phyloP scores from a whole-genome alignment of 1,140 invertebrate genomes.

The Camponotus floridanus region DNA sequence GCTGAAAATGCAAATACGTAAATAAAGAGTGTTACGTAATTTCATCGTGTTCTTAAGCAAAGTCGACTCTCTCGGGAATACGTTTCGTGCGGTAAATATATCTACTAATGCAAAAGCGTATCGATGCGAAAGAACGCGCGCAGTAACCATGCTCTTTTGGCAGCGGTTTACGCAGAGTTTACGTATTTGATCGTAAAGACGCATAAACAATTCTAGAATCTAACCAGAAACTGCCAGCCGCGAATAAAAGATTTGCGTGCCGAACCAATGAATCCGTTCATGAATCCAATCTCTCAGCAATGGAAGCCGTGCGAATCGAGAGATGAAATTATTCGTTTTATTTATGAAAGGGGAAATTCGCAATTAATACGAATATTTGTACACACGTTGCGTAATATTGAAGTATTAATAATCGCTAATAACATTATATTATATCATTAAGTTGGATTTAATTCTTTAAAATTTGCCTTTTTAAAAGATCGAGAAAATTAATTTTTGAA shows the following conservation, averaged over 20 bases:
- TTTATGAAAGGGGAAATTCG: neutral
- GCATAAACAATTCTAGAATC: slow-evolving; percentile 68
- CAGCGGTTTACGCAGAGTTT: slow-evolving; percentile 47
- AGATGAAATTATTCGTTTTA: slow-evolving; percentile 19
- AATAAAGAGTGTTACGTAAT: slow-evolving; percentile 60
- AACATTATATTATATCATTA: neutral
- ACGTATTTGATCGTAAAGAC: slow-evolving; percentile 67
- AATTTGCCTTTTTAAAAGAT: neutral
- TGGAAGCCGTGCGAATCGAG: slow-evolving; percentile 9
- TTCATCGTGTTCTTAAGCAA: slow-evolving; percentile 26
- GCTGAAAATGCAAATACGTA: slow-evolving; percentile 46
- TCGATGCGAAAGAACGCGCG: neutral
- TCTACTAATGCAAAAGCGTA: slow-evolving; percentile 36
- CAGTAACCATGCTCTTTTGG: slow-evolving; percentile 52
- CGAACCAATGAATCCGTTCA: slow-evolving; percentile 40
- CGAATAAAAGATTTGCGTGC: neutral
- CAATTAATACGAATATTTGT: slow-evolving; percentile 1
- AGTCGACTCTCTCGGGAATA: slow-evolving; percentile 25
- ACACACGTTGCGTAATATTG: neutral
- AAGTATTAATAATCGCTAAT: neutral
- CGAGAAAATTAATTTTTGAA: neutral
- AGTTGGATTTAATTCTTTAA: neutral
- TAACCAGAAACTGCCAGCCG: slow-evolving; percentile 48
- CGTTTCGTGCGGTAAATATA: slow-evolving; percentile 42
- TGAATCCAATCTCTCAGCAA: slow-evolving; percentile 12